Base-by-base conservation (phyloP, 1,140 invertebrate genomes). In the Papilio polyxenes region DNA sequence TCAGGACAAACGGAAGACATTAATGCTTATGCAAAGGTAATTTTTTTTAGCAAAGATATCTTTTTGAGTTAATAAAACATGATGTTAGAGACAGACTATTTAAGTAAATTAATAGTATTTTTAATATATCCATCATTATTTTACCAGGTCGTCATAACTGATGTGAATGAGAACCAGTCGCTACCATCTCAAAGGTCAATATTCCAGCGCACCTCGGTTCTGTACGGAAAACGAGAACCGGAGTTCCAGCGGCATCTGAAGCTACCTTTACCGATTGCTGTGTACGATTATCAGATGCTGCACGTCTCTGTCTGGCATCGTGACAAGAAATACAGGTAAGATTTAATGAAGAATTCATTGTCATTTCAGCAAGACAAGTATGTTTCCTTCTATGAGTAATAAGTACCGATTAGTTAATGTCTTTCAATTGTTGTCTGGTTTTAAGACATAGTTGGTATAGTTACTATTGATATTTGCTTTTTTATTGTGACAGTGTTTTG, bases 21-120 rank as follows among this genome's bases (percentile, higher is more conserved):
- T 75, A 94, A 93, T 77, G 93, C 93, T 40, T 94, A 94, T 83
- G 92, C 93, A 69, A 94, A 94, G 90, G 93, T 94, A 87, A 82
- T 53, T 53, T 31, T 17, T 17, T 53, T 6, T 53, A 53, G 17
- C 3, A 5, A 53, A 53, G 4, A 53, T 17, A 53, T 13, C 5
- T 56, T 0, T 17, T 17, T 56, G 13, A 1, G 2, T 13, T 17
- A 31, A 56, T 17, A n/a, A 56, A 53, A 53, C 15, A 53, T 8
- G 15, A 53, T 53, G 10, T 13, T 53, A 15, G 6, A 31, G 23
- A 31, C 10, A 15, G 51, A 15, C 10, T 6, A 53, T 1, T 10
- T 53, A 53, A 15, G 51, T 53, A 53, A 13, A 53, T 53, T 15
- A 3, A 59, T n/a, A 59, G 17, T 59, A 44, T n/a, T 59, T 59